Conservation (phyloP, 2,113 vertebrate genomes). For the Poecilia latipinna region DNA sequence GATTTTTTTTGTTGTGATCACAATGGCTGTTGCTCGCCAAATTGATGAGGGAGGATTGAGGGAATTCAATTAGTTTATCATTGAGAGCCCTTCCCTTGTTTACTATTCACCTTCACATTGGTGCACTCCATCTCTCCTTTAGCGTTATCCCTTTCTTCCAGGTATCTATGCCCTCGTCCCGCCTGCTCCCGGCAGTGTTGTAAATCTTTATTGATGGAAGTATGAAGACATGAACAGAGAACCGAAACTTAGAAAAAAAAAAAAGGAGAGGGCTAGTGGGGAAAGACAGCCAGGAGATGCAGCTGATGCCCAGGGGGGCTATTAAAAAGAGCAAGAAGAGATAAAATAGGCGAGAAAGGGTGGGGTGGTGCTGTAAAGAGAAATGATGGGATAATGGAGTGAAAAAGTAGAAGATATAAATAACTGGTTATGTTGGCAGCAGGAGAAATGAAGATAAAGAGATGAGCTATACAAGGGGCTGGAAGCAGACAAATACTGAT, state of each 20-base stretch:
- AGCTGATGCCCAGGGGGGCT: conserved; percentile 42
- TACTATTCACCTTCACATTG: conserved; percentile 60
- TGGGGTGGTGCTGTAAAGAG: conserved; percentile 60
- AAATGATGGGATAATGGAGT: conserved; percentile 65
- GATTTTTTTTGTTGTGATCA: conserved; percentile 24
- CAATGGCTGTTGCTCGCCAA: conserved; percentile 24
- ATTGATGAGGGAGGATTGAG: conserved; percentile 17
- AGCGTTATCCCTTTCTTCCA: conserved; percentile 5
- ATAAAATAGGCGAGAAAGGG: conserved; percentile 54
- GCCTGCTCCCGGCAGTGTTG: conserved; percentile 20
- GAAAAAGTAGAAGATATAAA: conserved; percentile 55
- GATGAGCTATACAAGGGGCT: conserved; percentile 20
- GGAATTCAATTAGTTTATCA: conserved; percentile 61
- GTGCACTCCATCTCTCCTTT: conserved; percentile 40
- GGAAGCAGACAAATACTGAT: conserved; percentile 5
- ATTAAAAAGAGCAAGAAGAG: conserved; percentile 54
- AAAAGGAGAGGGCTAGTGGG: conserved; percentile 22
- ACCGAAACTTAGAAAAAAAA: background rate
- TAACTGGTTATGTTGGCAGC: conserved; percentile 52
- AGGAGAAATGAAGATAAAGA: conserved; percentile 17
- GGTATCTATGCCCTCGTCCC: conserved; percentile 18
- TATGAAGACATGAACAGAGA: conserved; percentile 16
- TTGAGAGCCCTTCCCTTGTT: conserved; percentile 43
- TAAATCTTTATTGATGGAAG: conserved; percentile 56
- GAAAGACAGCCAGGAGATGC: conserved; percentile 43